These are phyloP conservation scores for Poecilus cupreus DNA, from an alignment of 2,888 invertebrate species.

Conservation along the genomic window DNA sequence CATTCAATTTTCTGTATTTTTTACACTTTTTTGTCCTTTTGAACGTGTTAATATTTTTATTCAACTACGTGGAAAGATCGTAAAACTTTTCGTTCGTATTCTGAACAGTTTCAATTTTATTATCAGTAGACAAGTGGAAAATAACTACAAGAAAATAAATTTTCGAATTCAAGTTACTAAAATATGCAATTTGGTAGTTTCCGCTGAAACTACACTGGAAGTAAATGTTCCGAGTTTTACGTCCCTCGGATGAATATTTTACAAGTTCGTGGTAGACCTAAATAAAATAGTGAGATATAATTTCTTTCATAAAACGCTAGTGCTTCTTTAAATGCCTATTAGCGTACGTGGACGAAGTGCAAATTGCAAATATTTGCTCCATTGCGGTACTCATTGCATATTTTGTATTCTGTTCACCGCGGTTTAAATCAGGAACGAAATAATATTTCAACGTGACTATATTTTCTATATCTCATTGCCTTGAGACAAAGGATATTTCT, in stretches of 20 bases:
- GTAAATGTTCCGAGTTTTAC: background rate
- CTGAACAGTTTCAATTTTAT: background rate
- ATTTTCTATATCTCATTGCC: conserved; percentile 55
- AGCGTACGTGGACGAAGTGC: conserved; percentile 44
- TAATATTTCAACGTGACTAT: conserved; percentile 56
- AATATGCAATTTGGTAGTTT: background rate
- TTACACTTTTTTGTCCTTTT: background rate
- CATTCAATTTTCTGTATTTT: background rate
- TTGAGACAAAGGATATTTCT: conserved; percentile 40
- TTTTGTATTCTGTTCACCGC: conserved; percentile 43
- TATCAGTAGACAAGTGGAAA: background rate
- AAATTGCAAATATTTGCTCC: conserved; percentile 33
- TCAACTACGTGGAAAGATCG: background rate
- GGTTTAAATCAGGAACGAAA: conserved; percentile 55
- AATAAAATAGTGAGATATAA: background rate
- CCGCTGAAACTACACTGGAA: background rate
- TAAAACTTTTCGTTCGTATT: background rate
- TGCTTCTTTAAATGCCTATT: conserved; percentile 36
- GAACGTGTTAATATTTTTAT: background rate
- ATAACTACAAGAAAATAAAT: background rate
- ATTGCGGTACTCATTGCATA: conserved; percentile 47
- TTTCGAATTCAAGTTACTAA: background rate
- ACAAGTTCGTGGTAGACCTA: background rate
- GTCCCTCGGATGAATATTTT: conserved; percentile 1
- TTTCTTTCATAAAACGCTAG: conserved; percentile 22